phyloP scores from a whole-genome alignment of 1,140 invertebrate genomes.

The Ephestia elutella region DNA sequence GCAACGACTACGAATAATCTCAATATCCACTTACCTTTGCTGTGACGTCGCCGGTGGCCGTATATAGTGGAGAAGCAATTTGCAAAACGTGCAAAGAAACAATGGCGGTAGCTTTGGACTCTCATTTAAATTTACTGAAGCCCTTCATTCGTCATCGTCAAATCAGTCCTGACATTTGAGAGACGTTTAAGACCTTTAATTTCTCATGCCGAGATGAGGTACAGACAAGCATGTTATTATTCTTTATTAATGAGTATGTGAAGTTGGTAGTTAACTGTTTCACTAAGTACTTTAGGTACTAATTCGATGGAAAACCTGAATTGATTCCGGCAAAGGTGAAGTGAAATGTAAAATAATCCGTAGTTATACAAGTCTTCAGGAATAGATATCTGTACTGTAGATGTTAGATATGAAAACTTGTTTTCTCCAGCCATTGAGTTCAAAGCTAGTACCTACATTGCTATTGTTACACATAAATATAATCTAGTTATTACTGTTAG shows the following conservation, averaged over 20 bases:
- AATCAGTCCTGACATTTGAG: slow-evolving; percentile 14
- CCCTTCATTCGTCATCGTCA: slow-evolving; percentile 19
- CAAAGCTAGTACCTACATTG: not conserved
- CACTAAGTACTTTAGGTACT: not conserved
- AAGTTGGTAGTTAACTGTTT: not conserved
- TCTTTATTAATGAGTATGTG: not conserved
- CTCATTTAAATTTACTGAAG: slow-evolving; percentile 12
- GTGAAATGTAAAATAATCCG: no score
- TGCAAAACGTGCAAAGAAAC: slow-evolving; percentile 10
- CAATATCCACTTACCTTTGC: not conserved
- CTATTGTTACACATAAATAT: not conserved
- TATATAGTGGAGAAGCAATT: slow-evolving; percentile 1
- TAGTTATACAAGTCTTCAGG: not conserved
- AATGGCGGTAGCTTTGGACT: not conserved
- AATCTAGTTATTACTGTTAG: slow-evolving; percentile 10
- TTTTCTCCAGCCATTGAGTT: not conserved
- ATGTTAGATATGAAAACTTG: not conserved
- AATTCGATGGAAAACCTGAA: not conserved
- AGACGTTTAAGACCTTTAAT: slow-evolving; percentile 13
- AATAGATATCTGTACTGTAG: not conserved
- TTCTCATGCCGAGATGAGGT: not conserved
- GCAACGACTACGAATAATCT: not conserved
- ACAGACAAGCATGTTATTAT: not conserved
- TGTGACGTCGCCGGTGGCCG: not conserved
- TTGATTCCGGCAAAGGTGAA: not conserved